Evolutionary conservation across 2,797 vertebrate species (phyloP).

Genomic region (Gallinago stenura): DNA sequence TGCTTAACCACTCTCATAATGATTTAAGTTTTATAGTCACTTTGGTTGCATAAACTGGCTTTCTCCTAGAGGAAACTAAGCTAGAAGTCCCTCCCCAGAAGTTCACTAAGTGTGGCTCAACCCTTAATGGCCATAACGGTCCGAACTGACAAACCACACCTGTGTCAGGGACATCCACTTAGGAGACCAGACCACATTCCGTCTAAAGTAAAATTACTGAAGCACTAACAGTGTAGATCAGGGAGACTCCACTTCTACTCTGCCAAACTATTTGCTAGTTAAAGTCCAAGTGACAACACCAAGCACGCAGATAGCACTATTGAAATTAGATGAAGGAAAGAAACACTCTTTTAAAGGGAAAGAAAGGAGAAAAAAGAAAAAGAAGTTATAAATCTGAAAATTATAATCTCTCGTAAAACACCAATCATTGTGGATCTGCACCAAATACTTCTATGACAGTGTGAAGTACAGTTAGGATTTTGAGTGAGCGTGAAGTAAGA

Average conservation of each 20-base stretch:
- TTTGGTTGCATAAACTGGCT: neutral
- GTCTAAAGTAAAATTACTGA: neutral
- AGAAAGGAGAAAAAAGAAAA: neutral
- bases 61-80: neutral
- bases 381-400: neutral
- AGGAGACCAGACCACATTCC: neutral
- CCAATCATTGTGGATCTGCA: rapidly evolving
- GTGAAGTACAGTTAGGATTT: neutral
- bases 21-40: neutral
- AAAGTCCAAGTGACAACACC: neutral
- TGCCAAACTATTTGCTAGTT: neutral
- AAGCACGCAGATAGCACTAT: neutral
- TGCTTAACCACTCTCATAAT: neutral
- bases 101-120: neutral
- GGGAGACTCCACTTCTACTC: neutral
- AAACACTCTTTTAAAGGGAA: neutral
- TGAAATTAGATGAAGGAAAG: neutral
- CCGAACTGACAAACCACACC: neutral
- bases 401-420: neutral
- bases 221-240: rapidly evolving
- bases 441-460: neutral
- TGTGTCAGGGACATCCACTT: neutral
- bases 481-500: neutral
- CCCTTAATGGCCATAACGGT: neutral
- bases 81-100: neutral